Percentiles rank a stretch among this genome's conserved stretches.
phyloP scores from a whole-genome alignment of 2,113 vertebrate species.

The Lontra canadensis region DNA sequence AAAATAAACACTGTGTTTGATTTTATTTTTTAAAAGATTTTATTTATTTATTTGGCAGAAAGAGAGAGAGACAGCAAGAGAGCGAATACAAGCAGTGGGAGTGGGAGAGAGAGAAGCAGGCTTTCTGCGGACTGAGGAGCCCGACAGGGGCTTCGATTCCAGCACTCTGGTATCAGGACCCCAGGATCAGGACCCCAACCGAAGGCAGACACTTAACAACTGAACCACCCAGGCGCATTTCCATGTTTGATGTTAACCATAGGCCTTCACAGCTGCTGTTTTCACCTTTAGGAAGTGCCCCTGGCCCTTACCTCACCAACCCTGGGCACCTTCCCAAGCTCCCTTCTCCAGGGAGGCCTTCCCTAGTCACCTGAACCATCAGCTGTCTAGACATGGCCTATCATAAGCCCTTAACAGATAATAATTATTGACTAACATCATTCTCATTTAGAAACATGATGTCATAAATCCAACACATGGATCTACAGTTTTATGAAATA shows the following conservation, averaged over 20 bases:
- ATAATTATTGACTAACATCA: background rate
- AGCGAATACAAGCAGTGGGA: too few relatives aligned
- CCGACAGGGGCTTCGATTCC: too few relatives aligned
- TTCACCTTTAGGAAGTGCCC: background rate
- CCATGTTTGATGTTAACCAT: background rate
- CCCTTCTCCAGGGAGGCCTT: background rate
- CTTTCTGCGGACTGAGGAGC: too few relatives aligned
- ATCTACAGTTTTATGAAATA: background rate
- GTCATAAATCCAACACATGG: background rate
- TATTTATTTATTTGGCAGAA: too few relatives aligned
- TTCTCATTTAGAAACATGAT: constrained; percentile 10
- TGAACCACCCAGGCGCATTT: too few relatives aligned
- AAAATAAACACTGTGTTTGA: background rate
- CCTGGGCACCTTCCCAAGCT: background rate
- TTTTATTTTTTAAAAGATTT: background rate
- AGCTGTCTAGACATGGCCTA: background rate
- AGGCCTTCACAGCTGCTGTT: background rate
- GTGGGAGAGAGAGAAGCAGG: too few relatives aligned
- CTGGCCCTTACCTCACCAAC: background rate
- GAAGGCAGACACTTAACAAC: too few relatives aligned
- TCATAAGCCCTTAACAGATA: background rate
- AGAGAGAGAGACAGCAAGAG: too few relatives aligned
- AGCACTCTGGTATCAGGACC: too few relatives aligned
- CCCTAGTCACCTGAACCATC: background rate
- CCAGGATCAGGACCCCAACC: too few relatives aligned